These are phyloP conservation scores for Dasyornis broadbenti DNA, from an alignment of 2,113 vertebrate species.

Conservation along the genomic window DNA sequence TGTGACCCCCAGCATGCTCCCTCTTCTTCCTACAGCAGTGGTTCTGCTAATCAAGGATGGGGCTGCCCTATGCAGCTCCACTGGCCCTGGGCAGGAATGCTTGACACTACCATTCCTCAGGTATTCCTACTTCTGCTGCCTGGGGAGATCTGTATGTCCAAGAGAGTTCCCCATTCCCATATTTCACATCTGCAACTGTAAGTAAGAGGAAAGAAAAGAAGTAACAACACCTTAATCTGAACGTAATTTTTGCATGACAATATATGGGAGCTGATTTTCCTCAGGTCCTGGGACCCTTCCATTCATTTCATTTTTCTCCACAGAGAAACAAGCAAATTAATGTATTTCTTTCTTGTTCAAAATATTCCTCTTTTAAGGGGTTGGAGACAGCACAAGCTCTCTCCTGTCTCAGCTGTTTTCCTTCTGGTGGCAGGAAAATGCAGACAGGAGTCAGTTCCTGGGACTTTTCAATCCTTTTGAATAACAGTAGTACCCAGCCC, in stretches of 20 bases:
- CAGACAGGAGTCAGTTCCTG: neutral
- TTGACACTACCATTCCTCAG: neutral
- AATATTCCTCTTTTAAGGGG: neutral
- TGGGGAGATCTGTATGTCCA: neutral
- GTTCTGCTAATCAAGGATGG: neutral
- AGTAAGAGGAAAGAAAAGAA: neutral
- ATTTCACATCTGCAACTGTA: neutral
- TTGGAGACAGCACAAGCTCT: neutral
- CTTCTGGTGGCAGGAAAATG: neutral
- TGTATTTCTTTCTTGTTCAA: neutral
- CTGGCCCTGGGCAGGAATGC: neutral
- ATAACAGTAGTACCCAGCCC: neutral
- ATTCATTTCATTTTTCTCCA: neutral
- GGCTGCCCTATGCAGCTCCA: rapidly evolving
- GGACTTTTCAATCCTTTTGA: neutral
- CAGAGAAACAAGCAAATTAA: neutral
- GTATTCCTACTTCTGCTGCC: neutral
- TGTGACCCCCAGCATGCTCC: neutral
- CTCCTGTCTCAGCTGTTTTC: neutral
- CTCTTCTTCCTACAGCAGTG: neutral
- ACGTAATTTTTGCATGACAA: neutral
- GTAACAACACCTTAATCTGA: neutral
- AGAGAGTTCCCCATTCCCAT: neutral
- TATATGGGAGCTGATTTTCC: neutral
- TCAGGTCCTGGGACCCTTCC: neutral